phyloP scores from a whole-genome alignment of 2,113 vertebrate species.

The Lontra canadensis region DNA sequence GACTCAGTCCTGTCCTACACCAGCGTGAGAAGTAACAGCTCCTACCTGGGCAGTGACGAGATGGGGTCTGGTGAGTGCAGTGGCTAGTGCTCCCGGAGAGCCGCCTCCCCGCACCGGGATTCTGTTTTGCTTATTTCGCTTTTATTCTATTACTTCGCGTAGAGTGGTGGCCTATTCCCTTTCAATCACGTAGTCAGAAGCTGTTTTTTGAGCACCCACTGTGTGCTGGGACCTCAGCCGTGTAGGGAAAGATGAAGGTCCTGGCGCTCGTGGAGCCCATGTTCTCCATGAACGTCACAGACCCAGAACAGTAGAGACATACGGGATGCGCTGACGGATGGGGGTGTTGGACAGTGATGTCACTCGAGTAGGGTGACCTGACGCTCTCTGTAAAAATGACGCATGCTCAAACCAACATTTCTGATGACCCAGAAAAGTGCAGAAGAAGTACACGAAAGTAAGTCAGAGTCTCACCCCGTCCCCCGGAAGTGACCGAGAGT shows the following conservation, averaged over 20 bases:
- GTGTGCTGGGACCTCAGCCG: accelerated
- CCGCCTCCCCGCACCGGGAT: accelerated
- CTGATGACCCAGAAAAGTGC: accelerated
- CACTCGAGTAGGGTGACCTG: background rate
- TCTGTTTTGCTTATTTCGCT: background rate
- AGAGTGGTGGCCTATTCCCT: background rate
- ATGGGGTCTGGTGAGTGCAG: constrained; percentile 95
- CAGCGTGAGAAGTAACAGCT: constrained; percentile 97
- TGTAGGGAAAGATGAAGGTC: background rate
- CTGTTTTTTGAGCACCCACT: background rate
- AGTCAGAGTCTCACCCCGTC: background rate
- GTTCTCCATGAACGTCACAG: background rate
- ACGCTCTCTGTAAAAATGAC: background rate
- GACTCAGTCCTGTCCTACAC: constrained; percentile 98
- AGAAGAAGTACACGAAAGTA: background rate
- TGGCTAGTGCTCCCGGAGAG: accelerated
- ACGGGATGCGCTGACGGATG: background rate
- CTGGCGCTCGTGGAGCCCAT: accelerated
- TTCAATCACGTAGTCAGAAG: accelerated
- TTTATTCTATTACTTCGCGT: accelerated
- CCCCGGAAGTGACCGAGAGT: background rate
- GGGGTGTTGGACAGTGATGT: accelerated
- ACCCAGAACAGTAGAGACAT: background rate
- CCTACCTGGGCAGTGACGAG: constrained; percentile 97
- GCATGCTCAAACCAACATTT: accelerated